Evolutionary conservation across 92 coral and sea anemone species (phyloP).

Genomic region (Isaurus tuberculatus): DNA sequence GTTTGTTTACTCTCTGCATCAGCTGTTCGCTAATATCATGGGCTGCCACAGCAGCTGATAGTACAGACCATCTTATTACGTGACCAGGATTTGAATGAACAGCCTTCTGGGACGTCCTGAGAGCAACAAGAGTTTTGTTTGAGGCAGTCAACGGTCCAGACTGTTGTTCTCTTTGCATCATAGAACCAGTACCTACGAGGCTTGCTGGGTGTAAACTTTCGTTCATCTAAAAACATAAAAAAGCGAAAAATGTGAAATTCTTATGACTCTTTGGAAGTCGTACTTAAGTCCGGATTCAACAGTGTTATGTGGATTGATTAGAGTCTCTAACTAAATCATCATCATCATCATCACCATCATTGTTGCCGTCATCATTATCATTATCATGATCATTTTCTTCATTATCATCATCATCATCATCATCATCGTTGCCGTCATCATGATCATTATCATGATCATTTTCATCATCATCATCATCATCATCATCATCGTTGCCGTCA

Average conservation of each 20-base stretch:
- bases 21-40: constrained; percentile 54
- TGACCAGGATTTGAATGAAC: constrained; percentile 89
- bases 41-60: constrained; percentile 84
- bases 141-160: constrained; percentile 33
- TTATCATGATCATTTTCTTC: background rate
- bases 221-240: constrained; percentile 20
- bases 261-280: background rate
- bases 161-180: constrained; percentile 47
- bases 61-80: constrained; percentile 84
- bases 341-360: background rate
- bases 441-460: background rate
- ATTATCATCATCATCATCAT: background rate
- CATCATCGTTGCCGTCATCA: background rate
- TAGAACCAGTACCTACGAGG: constrained; percentile 76
- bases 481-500: background rate
- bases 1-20: constrained; percentile 41
- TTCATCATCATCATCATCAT: background rate
- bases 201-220: constrained; percentile 71
- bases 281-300: too few relatives aligned
- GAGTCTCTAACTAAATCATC: too few relatives aligned
- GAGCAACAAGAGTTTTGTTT: constrained; percentile 65
- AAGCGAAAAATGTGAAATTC: background rate
- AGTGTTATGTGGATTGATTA: too few relatives aligned
- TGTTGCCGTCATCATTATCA: background rate
- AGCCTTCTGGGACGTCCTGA: constrained; percentile 90